phyloP scores from a whole-genome alignment of 2,888 invertebrate species.

The Nymphalis urticae region DNA sequence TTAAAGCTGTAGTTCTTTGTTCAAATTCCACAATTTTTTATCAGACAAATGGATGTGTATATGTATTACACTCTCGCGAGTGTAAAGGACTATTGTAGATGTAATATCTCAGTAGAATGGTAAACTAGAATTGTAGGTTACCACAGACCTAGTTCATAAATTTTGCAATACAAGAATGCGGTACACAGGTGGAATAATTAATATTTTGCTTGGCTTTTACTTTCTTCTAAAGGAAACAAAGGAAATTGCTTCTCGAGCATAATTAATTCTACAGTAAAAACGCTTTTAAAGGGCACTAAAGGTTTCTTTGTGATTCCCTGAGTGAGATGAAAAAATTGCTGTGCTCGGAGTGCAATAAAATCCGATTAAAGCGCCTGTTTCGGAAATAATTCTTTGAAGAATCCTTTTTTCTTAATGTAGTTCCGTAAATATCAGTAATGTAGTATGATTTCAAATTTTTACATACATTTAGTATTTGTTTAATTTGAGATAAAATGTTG shows the following conservation, averaged over 20 bases:
- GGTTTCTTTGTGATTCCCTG: constrained; percentile 32
- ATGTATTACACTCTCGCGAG: not conserved
- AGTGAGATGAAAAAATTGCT: constrained; percentile 31
- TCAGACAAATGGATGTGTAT: constrained; percentile 5
- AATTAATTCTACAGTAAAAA: constrained; percentile 36
- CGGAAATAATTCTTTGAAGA: not conserved
- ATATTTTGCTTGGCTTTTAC: constrained; percentile 25
- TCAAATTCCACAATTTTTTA: not conserved
- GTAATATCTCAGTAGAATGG: not conserved
- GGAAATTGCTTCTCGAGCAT: constrained; percentile 37
- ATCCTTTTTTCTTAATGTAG: not conserved
- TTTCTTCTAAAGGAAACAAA: constrained; percentile 29
- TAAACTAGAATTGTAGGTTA: constrained; percentile 1
- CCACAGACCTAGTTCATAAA: not conserved
- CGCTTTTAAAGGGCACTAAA: constrained; percentile 35
- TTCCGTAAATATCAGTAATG: no score
- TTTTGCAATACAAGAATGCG: constrained; percentile 3
- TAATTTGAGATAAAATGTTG: no score
- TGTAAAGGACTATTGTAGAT: not conserved
- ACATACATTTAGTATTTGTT: no score
- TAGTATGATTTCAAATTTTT: no score
- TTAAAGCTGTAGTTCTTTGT: not conserved
- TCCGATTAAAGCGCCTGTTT: constrained; percentile 1
- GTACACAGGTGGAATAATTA: constrained; percentile 34
- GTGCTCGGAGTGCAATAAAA: constrained; percentile 32